Base-by-base conservation (phyloP, 2,888 invertebrate species). In the Stegana nigrithorax region DNA sequence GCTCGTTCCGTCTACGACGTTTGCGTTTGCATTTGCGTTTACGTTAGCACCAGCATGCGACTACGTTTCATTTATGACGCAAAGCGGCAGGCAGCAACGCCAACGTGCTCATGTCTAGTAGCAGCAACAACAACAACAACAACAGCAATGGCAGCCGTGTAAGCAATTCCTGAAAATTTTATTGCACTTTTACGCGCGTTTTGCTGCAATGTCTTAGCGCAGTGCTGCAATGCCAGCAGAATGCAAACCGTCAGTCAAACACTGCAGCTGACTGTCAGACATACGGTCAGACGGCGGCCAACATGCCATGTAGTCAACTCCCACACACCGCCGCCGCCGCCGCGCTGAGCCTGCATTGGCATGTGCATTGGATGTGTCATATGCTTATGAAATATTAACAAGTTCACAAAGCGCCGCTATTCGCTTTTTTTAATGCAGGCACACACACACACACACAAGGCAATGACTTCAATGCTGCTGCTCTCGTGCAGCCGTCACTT, bases 1-100 rank as follows among this genome's bases (percentile, higher is more conserved):
- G 68, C 65, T 73, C 67, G 62, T 73, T 70, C 44, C 63, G 59
- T 29, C 39, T 21, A 10, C 17, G 21, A 21, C 10, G 45, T 45
- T 45, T 45, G 21, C 21, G 42, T 12, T 2, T 12, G 45, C 21
- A 17, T 5, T 2, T 42, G 29, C 10, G 29, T 29, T n/a, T 32
- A 2, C 5, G 32, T 32, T 32, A n/a, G 17, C 7, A n/a, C 12
- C 7, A 45, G 45, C 4, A 4, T 29, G 26, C 17, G 27, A 14
- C 12, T 23, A 12, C 19, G 12, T 32, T 29, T 53, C 53, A 53
- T 53, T 53, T 53, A 53, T 53, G 53, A 53, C 53, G 19, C 53
- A 53, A 53, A 53, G 32, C 21, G 32, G 12, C 19, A 27, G 32
- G 51, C 39, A 12, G 3, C 12, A 23, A 12, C 32, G n/a, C 21